These are phyloP conservation scores for Leptinotarsa peninsularis DNA, from an alignment of 2,888 invertebrate genomes.

Conservation along the genomic window DNA sequence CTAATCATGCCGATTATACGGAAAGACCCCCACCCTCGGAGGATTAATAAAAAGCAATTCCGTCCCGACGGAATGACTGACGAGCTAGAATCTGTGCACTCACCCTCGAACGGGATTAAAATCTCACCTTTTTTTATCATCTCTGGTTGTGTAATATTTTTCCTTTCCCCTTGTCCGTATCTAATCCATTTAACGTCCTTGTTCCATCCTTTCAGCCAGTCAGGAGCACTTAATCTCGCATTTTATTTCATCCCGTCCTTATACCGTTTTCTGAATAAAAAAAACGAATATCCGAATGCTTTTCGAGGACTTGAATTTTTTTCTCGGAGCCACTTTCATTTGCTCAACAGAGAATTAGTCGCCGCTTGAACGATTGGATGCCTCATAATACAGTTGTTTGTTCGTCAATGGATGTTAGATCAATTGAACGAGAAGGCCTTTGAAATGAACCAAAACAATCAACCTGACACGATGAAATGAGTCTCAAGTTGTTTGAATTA, in stretches of 20 bases:
- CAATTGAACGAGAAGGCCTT: too few relatives aligned
- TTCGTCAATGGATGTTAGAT: too few relatives aligned
- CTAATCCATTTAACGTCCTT: slow-evolving; percentile 62
- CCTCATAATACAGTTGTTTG: background rate
- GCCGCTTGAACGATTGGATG: background rate
- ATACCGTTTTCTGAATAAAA: slow-evolving; percentile 6
- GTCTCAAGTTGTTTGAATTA: too few relatives aligned
- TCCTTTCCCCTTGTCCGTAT: slow-evolving; percentile 62
- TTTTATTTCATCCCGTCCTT: slow-evolving; percentile 55
- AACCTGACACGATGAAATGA: too few relatives aligned
- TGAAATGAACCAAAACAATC: too few relatives aligned
- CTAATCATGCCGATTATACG: slow-evolving; percentile 30
- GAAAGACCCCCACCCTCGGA: slow-evolving; percentile 27
- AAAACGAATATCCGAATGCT: background rate
- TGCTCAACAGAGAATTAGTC: background rate
- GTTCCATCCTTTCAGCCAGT: slow-evolving; percentile 55
- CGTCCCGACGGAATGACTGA: slow-evolving; percentile 38
- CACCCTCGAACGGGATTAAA: slow-evolving; percentile 36
- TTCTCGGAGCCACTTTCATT: slow-evolving; percentile 4
- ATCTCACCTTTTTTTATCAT: slow-evolving; percentile 47
- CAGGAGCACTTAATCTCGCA: slow-evolving; percentile 60
- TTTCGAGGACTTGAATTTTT: background rate
- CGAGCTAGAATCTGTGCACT: slow-evolving; percentile 36
- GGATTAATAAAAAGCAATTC: slow-evolving; percentile 38
- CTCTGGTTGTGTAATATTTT: slow-evolving; percentile 62